Evolutionary conservation across 2,113 vertebrate species (phyloP).

Genomic region (Osmerus mordax): DNA sequence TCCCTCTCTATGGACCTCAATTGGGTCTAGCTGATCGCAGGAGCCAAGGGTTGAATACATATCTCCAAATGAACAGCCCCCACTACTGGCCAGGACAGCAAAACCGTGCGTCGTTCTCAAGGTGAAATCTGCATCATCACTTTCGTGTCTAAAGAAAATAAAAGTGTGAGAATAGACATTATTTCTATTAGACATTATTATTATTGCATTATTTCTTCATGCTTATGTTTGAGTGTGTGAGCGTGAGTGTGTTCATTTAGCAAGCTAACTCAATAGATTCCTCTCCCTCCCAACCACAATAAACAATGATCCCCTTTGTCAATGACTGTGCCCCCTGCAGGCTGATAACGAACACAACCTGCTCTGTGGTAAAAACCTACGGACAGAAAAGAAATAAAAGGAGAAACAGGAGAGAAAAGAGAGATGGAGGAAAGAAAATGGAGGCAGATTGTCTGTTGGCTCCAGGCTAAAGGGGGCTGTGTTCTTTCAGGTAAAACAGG

Average conservation of each 20-base stretch:
- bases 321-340: background rate
- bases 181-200: too few relatives aligned
- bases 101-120: too few relatives aligned
- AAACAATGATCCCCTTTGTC: slow-evolving; percentile 23
- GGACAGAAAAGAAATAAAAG: slow-evolving; percentile 17
- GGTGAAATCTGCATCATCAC: too few relatives aligned
- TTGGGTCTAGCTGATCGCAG: slow-evolving; percentile 32
- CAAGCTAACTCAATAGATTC: slow-evolving; percentile 7
- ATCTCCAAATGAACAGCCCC: background rate
- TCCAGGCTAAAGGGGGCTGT: slow-evolving; percentile 30
- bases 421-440: slow-evolving; percentile 16
- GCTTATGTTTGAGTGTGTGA: background rate
- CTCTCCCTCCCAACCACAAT: slow-evolving; percentile 10
- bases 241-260: slow-evolving; percentile 7
- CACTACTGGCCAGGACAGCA: background rate
- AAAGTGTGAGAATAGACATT: background rate
- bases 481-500: slow-evolving; percentile 46
- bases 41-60: slow-evolving; percentile 7
- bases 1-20: slow-evolving; percentile 30
- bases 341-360: slow-evolving; percentile 6
- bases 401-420: slow-evolving; percentile 41
- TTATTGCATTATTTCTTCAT: background rate
- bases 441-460: background rate
- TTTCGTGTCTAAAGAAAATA: background rate
- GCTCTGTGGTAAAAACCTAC: background rate